A percentile compares a stretch with the other conserved stretches of the same genome.
phyloP scores from a whole-genome alignment of 2,113 vertebrate genomes.

The Brachypteracias leptosomus region DNA sequence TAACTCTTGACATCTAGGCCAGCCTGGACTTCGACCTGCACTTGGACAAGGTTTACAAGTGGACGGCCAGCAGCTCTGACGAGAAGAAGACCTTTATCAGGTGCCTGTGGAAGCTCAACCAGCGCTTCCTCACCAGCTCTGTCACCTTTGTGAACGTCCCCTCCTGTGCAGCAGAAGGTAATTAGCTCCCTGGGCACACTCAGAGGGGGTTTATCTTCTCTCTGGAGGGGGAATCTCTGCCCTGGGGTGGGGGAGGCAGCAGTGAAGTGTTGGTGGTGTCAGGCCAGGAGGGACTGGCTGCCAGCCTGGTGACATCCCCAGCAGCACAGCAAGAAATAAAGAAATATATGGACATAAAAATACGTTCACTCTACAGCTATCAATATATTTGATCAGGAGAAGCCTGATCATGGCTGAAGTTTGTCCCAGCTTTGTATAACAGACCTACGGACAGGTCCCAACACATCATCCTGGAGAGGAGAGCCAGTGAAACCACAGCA shows the following conservation, averaged over 20 bases:
- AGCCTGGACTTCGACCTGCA: slow-evolving; percentile 48
- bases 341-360: background rate
- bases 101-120: slow-evolving; percentile 45
- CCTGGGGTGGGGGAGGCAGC: background rate
- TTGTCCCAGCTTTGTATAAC: background rate
- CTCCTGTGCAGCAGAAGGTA: background rate
- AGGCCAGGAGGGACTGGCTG: background rate
- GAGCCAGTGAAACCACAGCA: background rate
- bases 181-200: background rate
- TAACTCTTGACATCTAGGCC: background rate
- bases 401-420: background rate
- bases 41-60: slow-evolving; percentile 42
- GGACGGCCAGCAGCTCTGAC: background rate
- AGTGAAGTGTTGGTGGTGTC: background rate
- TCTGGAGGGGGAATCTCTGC: background rate
- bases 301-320: background rate
- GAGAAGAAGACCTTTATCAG: slow-evolving; percentile 43
- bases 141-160: background rate
- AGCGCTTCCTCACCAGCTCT: background rate
- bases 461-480: accelerated
- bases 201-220: accelerated
- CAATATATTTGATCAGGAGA: background rate
- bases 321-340: background rate
- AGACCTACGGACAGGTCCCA: background rate
- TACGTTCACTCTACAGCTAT: background rate